Conservation (phyloP, 2,113 vertebrate genomes). For the Budorcas taxicolor region DNA sequence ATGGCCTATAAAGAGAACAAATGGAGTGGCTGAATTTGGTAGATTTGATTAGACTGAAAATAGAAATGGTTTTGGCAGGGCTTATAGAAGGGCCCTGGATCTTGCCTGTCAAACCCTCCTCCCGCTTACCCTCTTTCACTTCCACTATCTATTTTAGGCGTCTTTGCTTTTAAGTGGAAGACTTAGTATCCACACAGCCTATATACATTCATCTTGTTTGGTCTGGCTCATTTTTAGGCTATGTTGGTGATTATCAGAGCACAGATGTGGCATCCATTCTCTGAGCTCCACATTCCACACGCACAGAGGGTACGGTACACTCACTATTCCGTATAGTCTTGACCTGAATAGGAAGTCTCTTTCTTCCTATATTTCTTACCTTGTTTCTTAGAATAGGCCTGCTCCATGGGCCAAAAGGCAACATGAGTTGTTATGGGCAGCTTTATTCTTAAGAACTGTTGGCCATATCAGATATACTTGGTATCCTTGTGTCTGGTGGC, state of each 20-base stretch:
- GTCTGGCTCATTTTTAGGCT: constrained; percentile 41
- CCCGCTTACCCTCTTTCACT: constrained; percentile 42
- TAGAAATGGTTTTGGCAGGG: constrained; percentile 63
- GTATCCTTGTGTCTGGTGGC: neutral
- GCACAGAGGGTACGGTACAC: neutral
- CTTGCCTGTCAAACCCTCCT: constrained; percentile 52
- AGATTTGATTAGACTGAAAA: constrained; percentile 58
- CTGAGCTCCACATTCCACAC: constrained; percentile 12
- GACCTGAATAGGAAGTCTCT: constrained; percentile 35
- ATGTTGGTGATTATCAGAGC: constrained; percentile 30
- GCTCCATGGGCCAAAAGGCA: neutral
- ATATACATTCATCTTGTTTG: constrained; percentile 55
- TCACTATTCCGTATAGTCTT: neutral
- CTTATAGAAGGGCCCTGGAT: constrained; percentile 49
- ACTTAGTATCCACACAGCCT: constrained; percentile 35
- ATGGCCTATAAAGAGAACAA: constrained; percentile 28
- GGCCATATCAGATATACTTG: constrained; percentile 8
- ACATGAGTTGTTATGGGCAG: constrained; percentile 2
- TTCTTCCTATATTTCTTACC: constrained; percentile 53
- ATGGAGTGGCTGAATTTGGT: constrained; percentile 73
- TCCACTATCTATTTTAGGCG: constrained; percentile 41
- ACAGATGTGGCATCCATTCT: constrained; percentile 40
- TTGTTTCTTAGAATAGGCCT: constrained; percentile 51
- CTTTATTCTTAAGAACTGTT: constrained; percentile 28
- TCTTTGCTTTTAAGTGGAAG: constrained; percentile 65